Evolutionary conservation across 37 sponge, comb jelly and placozoan species (phyloP).

Genomic region (Cliona cf. orientalis): DNA sequence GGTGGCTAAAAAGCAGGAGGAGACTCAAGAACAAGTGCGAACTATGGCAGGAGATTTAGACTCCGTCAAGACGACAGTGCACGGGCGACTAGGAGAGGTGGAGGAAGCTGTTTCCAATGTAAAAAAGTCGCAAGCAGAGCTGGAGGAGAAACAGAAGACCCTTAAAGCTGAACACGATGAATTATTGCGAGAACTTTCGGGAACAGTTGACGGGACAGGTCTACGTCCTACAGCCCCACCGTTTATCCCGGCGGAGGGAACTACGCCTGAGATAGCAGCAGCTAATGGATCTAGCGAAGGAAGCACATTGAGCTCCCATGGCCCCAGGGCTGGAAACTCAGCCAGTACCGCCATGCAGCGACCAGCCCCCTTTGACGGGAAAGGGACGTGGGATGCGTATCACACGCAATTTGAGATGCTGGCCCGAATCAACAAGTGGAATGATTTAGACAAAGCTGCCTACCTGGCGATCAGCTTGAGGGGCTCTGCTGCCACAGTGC

Average conservation of each 20-base stretch:
- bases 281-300: not conserved
- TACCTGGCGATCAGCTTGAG: slow-evolving; percentile 25
- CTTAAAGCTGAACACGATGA: not conserved
- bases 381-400: slow-evolving; percentile 19
- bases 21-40: not conserved
- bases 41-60: not conserved
- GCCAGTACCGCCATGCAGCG: not conserved
- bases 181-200: not conserved
- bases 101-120: not conserved
- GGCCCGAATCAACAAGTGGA: slow-evolving; percentile 29
- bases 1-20: not conserved
- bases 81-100: not conserved
- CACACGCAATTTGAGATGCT: slow-evolving; percentile 28
- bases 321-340: not conserved
- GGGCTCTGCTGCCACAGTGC: slow-evolving; percentile 1
- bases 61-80: not conserved
- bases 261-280: not conserved
- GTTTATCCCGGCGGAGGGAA: not conserved
- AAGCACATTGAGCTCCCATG: not conserved
- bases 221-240: not conserved
- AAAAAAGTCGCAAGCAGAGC: not conserved
- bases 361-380: slow-evolving; percentile 22
- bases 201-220: not conserved
- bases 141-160: not conserved
- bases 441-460: slow-evolving; percentile 1